Evolutionary conservation across 2,797 vertebrate genomes (phyloP).

Genomic region (Sus cebifrons): DNA sequence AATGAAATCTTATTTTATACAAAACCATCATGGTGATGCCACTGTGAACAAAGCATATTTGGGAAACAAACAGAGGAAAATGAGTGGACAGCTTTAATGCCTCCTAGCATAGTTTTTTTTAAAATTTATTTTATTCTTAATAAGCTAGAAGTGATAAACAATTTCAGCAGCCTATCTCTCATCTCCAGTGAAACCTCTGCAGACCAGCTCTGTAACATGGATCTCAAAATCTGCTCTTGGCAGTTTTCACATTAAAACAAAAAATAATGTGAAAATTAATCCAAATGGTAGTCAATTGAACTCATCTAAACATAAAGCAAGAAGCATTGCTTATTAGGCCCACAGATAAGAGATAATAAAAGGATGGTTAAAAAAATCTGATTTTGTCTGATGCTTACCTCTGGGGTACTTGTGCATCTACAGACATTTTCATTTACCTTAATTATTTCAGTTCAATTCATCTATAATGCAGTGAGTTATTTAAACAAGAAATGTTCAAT

Average conservation of each 20-base stretch:
- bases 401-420: not conserved
- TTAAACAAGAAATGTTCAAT: slow-evolving; percentile 51
- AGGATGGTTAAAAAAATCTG: slow-evolving; percentile 52
- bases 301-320: slow-evolving; percentile 71
- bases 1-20: slow-evolving; percentile 87
- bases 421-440: slow-evolving; percentile 75
- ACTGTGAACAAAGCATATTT: slow-evolving; percentile 84
- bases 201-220: slow-evolving; percentile 81
- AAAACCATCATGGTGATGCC: slow-evolving; percentile 76
- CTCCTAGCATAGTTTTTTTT: slow-evolving; percentile 80
- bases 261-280: slow-evolving; percentile 85
- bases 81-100: slow-evolving; percentile 83
- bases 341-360: slow-evolving; percentile 68
- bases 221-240: slow-evolving; percentile 80
- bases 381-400: slow-evolving; percentile 54
- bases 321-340: slow-evolving; percentile 61
- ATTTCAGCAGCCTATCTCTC: slow-evolving; percentile 87
- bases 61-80: slow-evolving; percentile 87
- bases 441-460: slow-evolving; percentile 73
- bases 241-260: slow-evolving; percentile 85
- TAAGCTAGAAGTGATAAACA: slow-evolving; percentile 87
- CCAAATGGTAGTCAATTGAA: slow-evolving; percentile 67
- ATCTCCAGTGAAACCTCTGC: slow-evolving; percentile 87
- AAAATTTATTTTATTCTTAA: slow-evolving; percentile 74
- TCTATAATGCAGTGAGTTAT: slow-evolving; percentile 35